phyloP scores from a whole-genome alignment of 2,797 vertebrate species.

The Ptychobarbus kaznakovi region DNA sequence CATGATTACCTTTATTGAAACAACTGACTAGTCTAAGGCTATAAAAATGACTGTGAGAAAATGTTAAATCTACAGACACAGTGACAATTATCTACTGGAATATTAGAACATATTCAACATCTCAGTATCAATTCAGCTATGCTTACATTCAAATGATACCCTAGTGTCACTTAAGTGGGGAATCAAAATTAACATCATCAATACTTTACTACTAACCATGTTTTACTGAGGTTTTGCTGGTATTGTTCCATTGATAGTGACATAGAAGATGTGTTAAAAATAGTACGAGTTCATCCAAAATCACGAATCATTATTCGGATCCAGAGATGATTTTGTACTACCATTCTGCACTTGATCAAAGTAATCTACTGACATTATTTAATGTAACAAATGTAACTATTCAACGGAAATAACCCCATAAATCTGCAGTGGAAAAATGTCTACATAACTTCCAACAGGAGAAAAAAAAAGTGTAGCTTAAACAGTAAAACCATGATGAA shows the following conservation, averaged over 20 bases:
- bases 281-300: not conserved
- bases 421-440: not conserved
- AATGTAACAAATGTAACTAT: not conserved
- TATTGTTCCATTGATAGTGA: not conserved
- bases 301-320: not conserved
- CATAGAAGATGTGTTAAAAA: not conserved
- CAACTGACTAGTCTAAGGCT: not conserved
- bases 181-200: not conserved
- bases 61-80: constrained; percentile 1
- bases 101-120: constrained; percentile 79
- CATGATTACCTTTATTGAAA: not conserved
- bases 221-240: constrained; percentile 7
- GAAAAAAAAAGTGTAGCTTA: not conserved
- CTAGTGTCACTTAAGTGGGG: constrained; percentile 31
- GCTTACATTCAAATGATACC: constrained; percentile 14
- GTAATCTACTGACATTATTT: not conserved
- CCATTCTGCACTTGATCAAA: not conserved
- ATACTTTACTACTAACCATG: not conserved
- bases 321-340: not conserved
- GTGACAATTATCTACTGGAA: constrained; percentile 58
- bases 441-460: not conserved
- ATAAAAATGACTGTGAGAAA: not conserved
- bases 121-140: constrained; percentile 32
- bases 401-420: not conserved
- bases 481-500: not conserved